Conservation (phyloP, 1,140 invertebrate species). For the Caerostris extrusa region DNA sequence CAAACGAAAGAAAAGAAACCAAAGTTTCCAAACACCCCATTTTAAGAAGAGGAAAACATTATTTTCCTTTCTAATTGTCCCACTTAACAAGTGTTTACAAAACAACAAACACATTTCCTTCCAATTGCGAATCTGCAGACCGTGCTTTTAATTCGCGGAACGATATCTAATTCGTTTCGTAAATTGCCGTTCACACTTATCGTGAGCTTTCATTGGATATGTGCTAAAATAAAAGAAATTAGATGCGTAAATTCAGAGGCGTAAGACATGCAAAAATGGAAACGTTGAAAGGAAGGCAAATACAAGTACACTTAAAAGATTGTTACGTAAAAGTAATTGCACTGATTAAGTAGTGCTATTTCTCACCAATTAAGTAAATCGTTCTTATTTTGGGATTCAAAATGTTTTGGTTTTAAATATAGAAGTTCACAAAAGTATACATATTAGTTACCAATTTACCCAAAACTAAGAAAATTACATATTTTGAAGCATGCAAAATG, state of each 20-base stretch:
- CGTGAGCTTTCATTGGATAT: neutral
- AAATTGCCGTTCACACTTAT: neutral
- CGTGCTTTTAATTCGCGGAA: neutral
- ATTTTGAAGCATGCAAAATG: no score
- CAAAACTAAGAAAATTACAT: no score
- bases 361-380: neutral
- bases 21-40: neutral
- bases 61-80: neutral
- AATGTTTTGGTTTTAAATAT: neutral
- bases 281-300: neutral
- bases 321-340: neutral
- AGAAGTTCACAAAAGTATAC: no score
- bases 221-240: neutral
- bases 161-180: neutral
- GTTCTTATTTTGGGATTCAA: neutral
- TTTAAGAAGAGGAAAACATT: neutral
- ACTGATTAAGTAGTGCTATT: neutral
- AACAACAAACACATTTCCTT: neutral
- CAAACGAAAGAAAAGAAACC: neutral
- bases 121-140: neutral
- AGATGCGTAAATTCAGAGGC: neutral
- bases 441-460: no score
- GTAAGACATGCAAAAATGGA: neutral
- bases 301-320: neutral
- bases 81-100: neutral